phyloP scores from a whole-genome alignment of 2,888 invertebrate species.

The Drosophila barbarae region DNA sequence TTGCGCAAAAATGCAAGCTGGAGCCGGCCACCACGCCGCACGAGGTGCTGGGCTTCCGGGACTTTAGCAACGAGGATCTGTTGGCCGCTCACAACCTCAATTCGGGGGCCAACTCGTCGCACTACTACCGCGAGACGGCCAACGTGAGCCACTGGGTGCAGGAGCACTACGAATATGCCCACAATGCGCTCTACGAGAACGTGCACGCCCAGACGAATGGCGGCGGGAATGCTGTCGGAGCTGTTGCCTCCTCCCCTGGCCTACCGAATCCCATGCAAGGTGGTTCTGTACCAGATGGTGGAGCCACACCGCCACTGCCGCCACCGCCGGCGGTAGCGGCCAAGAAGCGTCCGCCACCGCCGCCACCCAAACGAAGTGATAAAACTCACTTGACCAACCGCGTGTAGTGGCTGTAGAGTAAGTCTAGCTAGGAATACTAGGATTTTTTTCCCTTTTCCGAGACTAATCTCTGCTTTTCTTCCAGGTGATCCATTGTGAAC shows the following conservation, averaged over 20 bases:
- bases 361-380: conserved; percentile 93
- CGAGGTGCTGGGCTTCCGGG: conserved; percentile 93
- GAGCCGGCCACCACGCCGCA: conserved; percentile 94
- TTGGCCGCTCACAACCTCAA: conserved; percentile 76
- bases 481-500: not conserved
- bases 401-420: conserved; percentile 72
- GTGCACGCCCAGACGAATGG: conserved; percentile 80
- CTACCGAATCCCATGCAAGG: not conserved
- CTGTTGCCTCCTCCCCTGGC: conserved; percentile 16
- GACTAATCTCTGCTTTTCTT: conserved; percentile 5
- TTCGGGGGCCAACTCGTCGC: conserved; percentile 73
- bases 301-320: conserved; percentile 35
- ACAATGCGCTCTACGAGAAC: conserved; percentile 85
- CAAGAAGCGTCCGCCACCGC: conserved; percentile 90
- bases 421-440: not conserved
- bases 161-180: conserved; percentile 84
- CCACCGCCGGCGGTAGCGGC: conserved; percentile 51
- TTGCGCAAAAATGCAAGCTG: conserved; percentile 93
- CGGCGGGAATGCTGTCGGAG: not conserved
- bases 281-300: not conserved
- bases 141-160: conserved; percentile 95
- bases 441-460: fast-evolving
- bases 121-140: conserved; percentile 81
- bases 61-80: conserved; percentile 84
- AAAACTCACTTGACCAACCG: conserved; percentile 87